Percentiles rank a stretch among this genome's conserved stretches.
These are phyloP conservation scores for Mesocentrotus franciscanus DNA, from an alignment of 53 echinoderm and acorn worm species.

Conservation along the genomic window DNA sequence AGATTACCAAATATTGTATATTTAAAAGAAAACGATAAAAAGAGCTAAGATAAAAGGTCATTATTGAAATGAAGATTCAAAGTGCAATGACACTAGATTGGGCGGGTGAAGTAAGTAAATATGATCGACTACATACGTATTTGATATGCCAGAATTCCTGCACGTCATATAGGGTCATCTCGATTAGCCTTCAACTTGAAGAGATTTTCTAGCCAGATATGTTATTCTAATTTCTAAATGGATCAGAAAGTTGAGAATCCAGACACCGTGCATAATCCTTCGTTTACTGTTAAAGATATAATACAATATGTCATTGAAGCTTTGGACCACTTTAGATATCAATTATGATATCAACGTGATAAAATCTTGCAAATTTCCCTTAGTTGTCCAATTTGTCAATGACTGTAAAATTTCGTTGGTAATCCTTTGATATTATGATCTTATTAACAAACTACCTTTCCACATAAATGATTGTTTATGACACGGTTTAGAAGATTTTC, in stretches of 20 bases:
- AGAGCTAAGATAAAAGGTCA: background rate
- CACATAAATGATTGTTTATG: too few relatives aligned
- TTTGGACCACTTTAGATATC: background rate
- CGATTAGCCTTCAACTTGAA: conserved; percentile 35
- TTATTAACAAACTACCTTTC: too few relatives aligned
- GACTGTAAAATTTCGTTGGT: too few relatives aligned
- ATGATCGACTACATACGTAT: conserved; percentile 1
- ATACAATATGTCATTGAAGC: background rate
- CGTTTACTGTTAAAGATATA: conserved; percentile 11
- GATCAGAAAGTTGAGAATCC: conserved; percentile 31
- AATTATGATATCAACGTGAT: background rate
- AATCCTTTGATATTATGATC: too few relatives aligned
- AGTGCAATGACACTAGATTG: background rate
- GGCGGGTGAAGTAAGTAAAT: background rate
- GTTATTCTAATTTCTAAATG: conserved; percentile 18
- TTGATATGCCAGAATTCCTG: conserved; percentile 29
- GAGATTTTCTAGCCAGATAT: conserved; percentile 6
- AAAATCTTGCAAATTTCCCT: too few relatives aligned
- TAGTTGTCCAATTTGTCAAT: too few relatives aligned
- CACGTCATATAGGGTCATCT: conserved; percentile 29
- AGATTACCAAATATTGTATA: background rate
- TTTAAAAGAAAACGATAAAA: background rate
- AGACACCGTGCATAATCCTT: conserved; percentile 20
- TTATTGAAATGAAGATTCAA: background rate
- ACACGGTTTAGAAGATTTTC: too few relatives aligned